These are phyloP conservation scores for Epinotia demarniana DNA, from an alignment of 2,888 invertebrate genomes.

Conservation along the genomic window DNA sequence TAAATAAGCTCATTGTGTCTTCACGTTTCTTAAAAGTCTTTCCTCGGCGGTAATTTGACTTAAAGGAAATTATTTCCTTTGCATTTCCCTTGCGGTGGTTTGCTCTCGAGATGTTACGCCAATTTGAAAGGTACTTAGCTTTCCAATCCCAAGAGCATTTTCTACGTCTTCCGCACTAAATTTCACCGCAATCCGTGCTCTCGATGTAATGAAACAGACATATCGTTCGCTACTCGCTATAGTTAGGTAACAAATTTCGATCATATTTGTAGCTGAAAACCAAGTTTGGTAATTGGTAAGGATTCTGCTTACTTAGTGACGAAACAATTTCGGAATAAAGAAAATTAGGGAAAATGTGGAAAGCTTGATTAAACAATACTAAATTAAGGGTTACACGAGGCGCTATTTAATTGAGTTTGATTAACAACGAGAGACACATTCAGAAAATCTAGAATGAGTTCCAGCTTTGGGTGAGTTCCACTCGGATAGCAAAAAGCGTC, in stretches of 20 bases:
- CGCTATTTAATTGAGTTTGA: slow-evolving; percentile 26
- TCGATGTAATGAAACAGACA: not conserved
- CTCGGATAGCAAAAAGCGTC: not conserved
- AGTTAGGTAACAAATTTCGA: not conserved
- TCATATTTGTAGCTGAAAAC: not conserved
- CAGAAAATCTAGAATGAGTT: slow-evolving; percentile 9
- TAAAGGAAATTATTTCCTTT: slow-evolving; percentile 3
- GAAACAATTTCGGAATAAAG: not conserved
- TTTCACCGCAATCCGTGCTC: not conserved
- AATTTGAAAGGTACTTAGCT: slow-evolving; percentile 25
- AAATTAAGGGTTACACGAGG: slow-evolving; percentile 11
- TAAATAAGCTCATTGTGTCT: not conserved
- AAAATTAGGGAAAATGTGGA: slow-evolving; percentile 11
- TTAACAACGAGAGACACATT: slow-evolving; percentile 3
- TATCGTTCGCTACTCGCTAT: not conserved
- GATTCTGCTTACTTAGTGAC: not conserved
- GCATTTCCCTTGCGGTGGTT: slow-evolving; percentile 9
- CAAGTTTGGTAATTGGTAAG: not conserved
- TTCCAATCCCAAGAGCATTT: slow-evolving; percentile 17
- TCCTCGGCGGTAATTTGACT: slow-evolving; percentile 7
- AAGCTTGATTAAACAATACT: slow-evolving; percentile 13
- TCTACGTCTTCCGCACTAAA: slow-evolving; percentile 1
- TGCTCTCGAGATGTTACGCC: not conserved
- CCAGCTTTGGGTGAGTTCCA: not conserved
- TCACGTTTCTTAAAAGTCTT: not conserved